These are phyloP conservation scores for Mus pahari DNA, from an alignment of 2,113 vertebrate genomes.

Conservation along the genomic window DNA sequence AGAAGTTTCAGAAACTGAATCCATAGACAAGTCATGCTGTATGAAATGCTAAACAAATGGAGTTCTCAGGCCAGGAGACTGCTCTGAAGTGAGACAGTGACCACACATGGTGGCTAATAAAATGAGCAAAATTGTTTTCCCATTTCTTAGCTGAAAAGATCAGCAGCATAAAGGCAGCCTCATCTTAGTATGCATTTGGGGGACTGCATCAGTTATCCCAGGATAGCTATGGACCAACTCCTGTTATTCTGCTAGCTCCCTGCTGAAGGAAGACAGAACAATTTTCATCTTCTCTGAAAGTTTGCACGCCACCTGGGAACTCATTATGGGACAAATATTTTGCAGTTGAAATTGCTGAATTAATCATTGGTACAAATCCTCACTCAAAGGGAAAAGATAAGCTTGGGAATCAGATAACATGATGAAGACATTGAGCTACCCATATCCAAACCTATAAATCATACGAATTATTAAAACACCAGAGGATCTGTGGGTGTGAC, in stretches of 20 bases:
- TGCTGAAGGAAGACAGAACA: slow-evolving; percentile 49
- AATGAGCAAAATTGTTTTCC: slow-evolving; percentile 8
- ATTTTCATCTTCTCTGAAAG: slow-evolving; percentile 73
- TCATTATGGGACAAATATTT: slow-evolving; percentile 82
- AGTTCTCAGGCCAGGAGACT: background rate
- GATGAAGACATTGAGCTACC: slow-evolving; percentile 72
- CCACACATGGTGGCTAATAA: slow-evolving; percentile 2
- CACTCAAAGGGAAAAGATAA: slow-evolving; percentile 67
- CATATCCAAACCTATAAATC: slow-evolving; percentile 71
- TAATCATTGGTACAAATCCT: slow-evolving; percentile 75
- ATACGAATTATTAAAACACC: slow-evolving; percentile 68
- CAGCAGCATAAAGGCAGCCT: background rate
- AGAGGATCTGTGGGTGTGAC: slow-evolving; percentile 55
- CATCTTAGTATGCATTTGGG: slow-evolving; percentile 1
- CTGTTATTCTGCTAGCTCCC: slow-evolving; percentile 47
- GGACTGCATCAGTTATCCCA: slow-evolving; percentile 68
- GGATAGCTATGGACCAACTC: slow-evolving; percentile 24
- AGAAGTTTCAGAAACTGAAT: background rate
- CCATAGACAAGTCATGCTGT: background rate
- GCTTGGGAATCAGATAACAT: slow-evolving; percentile 51
- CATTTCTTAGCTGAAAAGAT: slow-evolving; percentile 47
- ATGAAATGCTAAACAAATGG: slow-evolving; percentile 45
- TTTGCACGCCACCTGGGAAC: slow-evolving; percentile 79
- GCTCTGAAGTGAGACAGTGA: background rate
- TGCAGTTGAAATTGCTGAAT: slow-evolving; percentile 79